These are phyloP conservation scores for Oryctolagus cuniculus DNA, from an alignment of 2,113 vertebrate species.

Conservation along the genomic window DNA sequence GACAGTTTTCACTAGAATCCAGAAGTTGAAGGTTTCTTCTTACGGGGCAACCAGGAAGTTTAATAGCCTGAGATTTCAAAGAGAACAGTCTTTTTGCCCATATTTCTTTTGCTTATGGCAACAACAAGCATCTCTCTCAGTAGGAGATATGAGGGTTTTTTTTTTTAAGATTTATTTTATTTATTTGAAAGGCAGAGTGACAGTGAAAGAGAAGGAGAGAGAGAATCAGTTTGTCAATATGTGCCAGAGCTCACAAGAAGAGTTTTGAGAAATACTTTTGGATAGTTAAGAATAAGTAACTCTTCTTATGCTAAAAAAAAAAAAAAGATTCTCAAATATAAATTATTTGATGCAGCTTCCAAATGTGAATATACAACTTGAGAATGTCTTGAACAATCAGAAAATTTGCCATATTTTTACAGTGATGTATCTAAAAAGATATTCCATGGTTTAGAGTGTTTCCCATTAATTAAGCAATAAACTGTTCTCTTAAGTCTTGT, in stretches of 20 bases:
- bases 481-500: background rate
- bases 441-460: background rate
- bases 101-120: too few relatives aligned
- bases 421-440: background rate
- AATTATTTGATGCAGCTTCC: background rate
- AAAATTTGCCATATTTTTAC: background rate
- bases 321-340: background rate
- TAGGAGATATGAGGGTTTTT: too few relatives aligned
- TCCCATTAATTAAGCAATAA: background rate
- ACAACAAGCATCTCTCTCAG: too few relatives aligned
- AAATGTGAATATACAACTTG: background rate
- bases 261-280: background rate
- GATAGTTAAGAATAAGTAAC: constrained; percentile 30
- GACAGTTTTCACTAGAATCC: too few relatives aligned
- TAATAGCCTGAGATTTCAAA: too few relatives aligned
- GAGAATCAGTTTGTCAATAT: constrained; percentile 14
- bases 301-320: background rate
- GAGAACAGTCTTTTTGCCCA: too few relatives aligned
- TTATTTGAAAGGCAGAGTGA: too few relatives aligned
- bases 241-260: background rate
- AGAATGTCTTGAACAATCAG: background rate
- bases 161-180: too few relatives aligned
- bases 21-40: too few relatives aligned
- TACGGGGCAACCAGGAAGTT: too few relatives aligned
- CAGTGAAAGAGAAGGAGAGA: too few relatives aligned